phyloP scores from a whole-genome alignment of 2,888 invertebrate genomes.

The Mesochorus sp. region DNA sequence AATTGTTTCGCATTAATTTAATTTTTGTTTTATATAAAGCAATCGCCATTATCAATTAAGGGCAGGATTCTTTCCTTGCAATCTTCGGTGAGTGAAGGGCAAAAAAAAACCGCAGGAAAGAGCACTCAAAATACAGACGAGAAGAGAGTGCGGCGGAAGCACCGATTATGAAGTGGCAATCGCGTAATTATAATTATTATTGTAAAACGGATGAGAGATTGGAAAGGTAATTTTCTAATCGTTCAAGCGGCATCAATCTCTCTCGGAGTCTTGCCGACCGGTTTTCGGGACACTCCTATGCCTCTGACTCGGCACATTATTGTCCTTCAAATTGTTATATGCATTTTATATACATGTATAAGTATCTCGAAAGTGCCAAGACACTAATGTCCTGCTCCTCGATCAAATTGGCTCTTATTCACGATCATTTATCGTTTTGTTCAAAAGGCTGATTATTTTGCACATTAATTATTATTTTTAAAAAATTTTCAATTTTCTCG shows the following conservation, averaged over 20 bases:
- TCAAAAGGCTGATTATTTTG: neutral
- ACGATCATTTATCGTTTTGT: constrained; percentile 2
- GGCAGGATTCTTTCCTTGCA: no score
- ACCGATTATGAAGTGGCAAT: constrained; percentile 25
- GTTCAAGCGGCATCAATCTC: constrained; percentile 70
- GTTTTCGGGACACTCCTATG: constrained; percentile 57
- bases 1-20: no score
- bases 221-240: constrained; percentile 73
- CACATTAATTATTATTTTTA: neutral
- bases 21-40: no score
- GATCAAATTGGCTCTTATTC: neutral
- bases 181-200: constrained; percentile 76
- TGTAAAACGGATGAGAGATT: constrained; percentile 72
- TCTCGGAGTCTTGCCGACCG: constrained; percentile 57
- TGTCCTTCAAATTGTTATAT: constrained; percentile 9
- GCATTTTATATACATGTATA: neutral
- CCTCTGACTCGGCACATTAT: constrained; percentile 67
- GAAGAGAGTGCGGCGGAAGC: no score
- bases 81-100: no score
- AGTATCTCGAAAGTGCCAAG: neutral
- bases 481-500: no score
- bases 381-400: neutral
- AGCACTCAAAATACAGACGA: no score
- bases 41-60: no score
- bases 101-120: no score